Evolutionary conservation across 2,888 invertebrate species (phyloP).

Genomic region (Acrocera orbiculus): DNA sequence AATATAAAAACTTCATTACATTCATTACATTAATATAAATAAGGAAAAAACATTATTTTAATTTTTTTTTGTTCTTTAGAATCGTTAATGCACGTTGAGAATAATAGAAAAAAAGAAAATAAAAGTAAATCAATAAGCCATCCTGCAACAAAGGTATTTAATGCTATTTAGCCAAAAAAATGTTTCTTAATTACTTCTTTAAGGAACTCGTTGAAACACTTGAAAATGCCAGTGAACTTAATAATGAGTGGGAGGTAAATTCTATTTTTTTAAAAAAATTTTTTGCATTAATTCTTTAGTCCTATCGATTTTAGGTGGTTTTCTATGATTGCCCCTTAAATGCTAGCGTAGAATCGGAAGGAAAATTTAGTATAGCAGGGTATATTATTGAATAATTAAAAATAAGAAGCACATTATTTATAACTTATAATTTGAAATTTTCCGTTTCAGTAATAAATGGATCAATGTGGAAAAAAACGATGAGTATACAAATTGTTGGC

Average conservation of each 20-base stretch:
- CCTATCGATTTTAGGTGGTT: slow-evolving; percentile 17
- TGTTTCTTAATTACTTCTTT: not conserved
- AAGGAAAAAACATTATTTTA: too few species aligned
- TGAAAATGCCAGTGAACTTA: slow-evolving; percentile 23
- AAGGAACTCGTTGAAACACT: slow-evolving; percentile 27
- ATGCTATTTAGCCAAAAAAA: too few species aligned
- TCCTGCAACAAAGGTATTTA: slow-evolving; percentile 23
- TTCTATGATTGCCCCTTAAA: slow-evolving; percentile 29
- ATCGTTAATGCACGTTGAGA: too few species aligned
- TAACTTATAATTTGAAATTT: not conserved
- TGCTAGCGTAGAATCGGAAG: slow-evolving; percentile 22
- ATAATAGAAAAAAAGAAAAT: too few species aligned
- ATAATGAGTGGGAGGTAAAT: slow-evolving; percentile 25
- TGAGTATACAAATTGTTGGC: slow-evolving; percentile 67
- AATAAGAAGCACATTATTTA: too few species aligned
- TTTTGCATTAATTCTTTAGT: not conserved
- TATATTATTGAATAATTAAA: slow-evolving; percentile 16
- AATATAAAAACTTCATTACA: too few species aligned
- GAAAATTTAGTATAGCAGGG: slow-evolving; percentile 35
- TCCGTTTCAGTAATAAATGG: slow-evolving; percentile 18
- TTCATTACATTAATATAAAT: too few species aligned
- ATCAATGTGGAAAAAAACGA: slow-evolving; percentile 23
- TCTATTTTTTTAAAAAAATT: not conserved
- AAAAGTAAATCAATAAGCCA: slow-evolving; percentile 24
- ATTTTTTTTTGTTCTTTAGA: too few species aligned